Base-by-base conservation (phyloP, 2,888 invertebrate genomes). In the Drosophila neotestacea region DNA sequence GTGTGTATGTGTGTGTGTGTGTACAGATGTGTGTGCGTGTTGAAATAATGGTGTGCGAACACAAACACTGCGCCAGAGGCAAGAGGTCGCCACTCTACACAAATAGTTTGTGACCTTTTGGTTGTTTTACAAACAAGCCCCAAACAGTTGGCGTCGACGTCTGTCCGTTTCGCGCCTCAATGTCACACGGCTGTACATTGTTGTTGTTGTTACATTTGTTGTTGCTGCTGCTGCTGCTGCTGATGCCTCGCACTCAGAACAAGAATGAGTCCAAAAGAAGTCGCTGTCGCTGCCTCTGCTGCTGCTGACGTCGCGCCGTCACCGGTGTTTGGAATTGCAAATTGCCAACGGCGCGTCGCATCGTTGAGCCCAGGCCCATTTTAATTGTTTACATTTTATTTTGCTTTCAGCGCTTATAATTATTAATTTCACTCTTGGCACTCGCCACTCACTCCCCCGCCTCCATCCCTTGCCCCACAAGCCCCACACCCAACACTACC, bases 31-130 rank as follows among this genome's bases (percentile, higher is more conserved):
- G 65, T 74, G 36, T 65, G 69, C 61, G 81, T 70, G 62, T 68
- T 66, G 66, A 68, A 71, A 71, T 63, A 75, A 76, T 77, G 79
- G 71, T 79, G 79, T 79, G 82, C 70, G 77, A 80, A 73, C 73
- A 75, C 73, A 73, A 79, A 75, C 77, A 67, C 66, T 72, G 77
- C 70, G 77, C 85, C 73, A 63, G 64, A 34, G 70, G 74, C 76
- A 63, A 79, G 79, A 86, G 89, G 85, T 88, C 88, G 86, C 73
- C 73, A 74, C 78, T 77, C 75, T 76, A 89, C 89, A 89, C 70
- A 73, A 79, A 85, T 87, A 87, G 89, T 85, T 79, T 85, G 79
- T 90, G 90, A 91, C 90, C 91, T 91, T 88, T 91, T 62, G 88
- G 80, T 90, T 90, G 90, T 90, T 88, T 72, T 86, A 90, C 90